Base-by-base conservation (phyloP, 2,888 invertebrate genomes). In the Chloromyia formosa region DNA sequence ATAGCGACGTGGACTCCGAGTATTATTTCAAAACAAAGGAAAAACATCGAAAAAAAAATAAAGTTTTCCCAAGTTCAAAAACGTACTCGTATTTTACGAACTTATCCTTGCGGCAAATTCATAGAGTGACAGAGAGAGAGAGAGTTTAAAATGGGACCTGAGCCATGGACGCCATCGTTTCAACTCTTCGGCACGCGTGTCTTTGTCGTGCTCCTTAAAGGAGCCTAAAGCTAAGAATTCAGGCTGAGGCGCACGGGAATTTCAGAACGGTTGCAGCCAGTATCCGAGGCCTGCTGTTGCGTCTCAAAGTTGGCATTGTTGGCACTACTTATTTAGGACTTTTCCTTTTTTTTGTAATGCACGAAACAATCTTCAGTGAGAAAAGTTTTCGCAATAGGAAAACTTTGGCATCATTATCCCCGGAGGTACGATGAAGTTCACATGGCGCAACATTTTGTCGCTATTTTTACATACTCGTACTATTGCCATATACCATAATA, bases 51-150 rank as follows among this genome's bases (percentile, higher is more conserved):
- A 35, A 35, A 35, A 35, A 35, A 35, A 35, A 35, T 2, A 35
- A 35, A 35, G 27, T 35, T 35, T 66, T 66, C 45, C 66, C 66
- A 45, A 66, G 66, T 66, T 66, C 66, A 66, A 49, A 49, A 66
- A 66, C 23, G 66, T 12, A 66, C 49, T 66, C 66, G 45, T 66
- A 66, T 66, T 66, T 66, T 66, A 49, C 49, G 23, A 66, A 66
- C 66, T 66, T 66, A 22, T 22, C 45, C 49, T 66, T 66, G 66
- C 66, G 66, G 66, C 66, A 66, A 66, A 66, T 16, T 66, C 35
- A 49, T n/a, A 49, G 23, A 12, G 18, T 40, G 18, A 64, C 5
- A 14, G 12, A 12, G 42, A 18, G 42, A 22, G 62, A 49, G 45
- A 66, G 42, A 14, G n/a, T n/a, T n/a, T n/a, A n/a, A n/a, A n/a